Evolutionary conservation across 2,888 invertebrate genomes (phyloP).

Genomic region (Standfussiana lucernea): DNA sequence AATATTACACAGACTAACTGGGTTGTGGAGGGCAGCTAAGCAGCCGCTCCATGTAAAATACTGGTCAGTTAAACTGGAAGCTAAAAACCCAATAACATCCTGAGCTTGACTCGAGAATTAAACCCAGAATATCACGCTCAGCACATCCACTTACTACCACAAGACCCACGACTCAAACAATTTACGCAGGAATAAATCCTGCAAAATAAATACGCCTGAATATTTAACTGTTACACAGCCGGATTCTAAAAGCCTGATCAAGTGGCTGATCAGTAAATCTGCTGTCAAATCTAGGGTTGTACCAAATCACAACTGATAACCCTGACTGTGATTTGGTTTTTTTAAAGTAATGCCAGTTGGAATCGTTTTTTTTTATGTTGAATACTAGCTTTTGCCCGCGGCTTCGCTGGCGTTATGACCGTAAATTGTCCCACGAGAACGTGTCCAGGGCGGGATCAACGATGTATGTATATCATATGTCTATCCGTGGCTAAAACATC

Average conservation of each 20-base stretch:
- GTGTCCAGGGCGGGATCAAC: not conserved
- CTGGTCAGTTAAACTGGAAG: not conserved
- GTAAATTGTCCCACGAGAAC: not conserved
- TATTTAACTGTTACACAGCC: slow-evolving; percentile 29
- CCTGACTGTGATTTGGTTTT: too few relatives aligned
- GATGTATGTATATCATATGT: not conserved
- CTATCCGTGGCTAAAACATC: not conserved
- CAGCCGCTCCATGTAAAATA: not conserved
- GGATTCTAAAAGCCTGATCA: slow-evolving; percentile 33
- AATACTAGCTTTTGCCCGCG: not conserved
- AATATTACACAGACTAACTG: not conserved
- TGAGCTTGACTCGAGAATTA: not conserved
- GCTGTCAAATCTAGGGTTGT: slow-evolving; percentile 38
- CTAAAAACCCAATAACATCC: not conserved
- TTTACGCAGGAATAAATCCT: slow-evolving; percentile 17
- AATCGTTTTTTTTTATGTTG: not conserved
- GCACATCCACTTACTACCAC: not conserved
- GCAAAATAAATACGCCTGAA: slow-evolving; percentile 17
- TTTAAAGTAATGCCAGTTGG: too few relatives aligned
- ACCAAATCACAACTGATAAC: slow-evolving; percentile 11
- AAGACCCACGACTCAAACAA: not conserved
- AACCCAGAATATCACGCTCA: not conserved
- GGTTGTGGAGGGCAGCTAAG: not conserved
- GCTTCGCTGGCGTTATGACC: not conserved
- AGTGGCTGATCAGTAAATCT: slow-evolving; percentile 47